Base-by-base conservation (phyloP, 2,113 vertebrate species). In the Globicephala melas region DNA sequence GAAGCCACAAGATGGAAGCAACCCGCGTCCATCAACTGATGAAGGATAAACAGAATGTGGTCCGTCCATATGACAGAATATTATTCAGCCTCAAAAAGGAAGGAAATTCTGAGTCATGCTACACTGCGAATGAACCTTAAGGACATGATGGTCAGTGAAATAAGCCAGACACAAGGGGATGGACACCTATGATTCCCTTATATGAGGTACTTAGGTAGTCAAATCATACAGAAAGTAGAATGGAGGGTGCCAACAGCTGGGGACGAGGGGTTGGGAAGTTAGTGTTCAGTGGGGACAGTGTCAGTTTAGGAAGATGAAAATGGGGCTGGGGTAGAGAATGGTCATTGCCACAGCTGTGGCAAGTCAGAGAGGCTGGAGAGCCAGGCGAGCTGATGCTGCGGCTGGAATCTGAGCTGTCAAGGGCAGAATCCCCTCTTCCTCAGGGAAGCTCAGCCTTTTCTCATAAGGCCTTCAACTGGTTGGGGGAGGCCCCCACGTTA, bases 51-150 rank as follows among this genome's bases (percentile, higher is more conserved):
- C 20, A 80, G 21, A n/a, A 23, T 9, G 33, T 15, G 50, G 53
- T n/a, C 33, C 2, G 2, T 36, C 33, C 50, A 17, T 7, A 5
- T 1, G 1, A 15, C 33, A 2, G 13, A 18, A 17, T 2, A 17
- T 26, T 13, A 3, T 10, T 47, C 25, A n/a, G 21, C 15, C 26
- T 36, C 6, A 14, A 28, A 41, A 53, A 36, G 65, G n/a, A n/a
- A 74, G 17, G 33, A 26, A 13, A 25, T 10, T 4, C n/a, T 47
- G 20, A 31, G 47, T 3, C 41, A 7, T 13, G n/a, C 60, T 21
- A 1, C 15, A 0, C 1, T 33, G 6, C 4, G 17, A 55, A 33
- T 10, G 44, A 31, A 7, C 70, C 15, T 3, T 20, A 50, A 26
- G 44, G 33, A 62, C 9, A 25, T 8, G 5, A 2, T 0, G 33